Evolutionary conservation across 2,113 vertebrate genomes (phyloP), one percentile per base, ranked within the genome.

Genomic region (Malurus melanocephalus): DNA sequence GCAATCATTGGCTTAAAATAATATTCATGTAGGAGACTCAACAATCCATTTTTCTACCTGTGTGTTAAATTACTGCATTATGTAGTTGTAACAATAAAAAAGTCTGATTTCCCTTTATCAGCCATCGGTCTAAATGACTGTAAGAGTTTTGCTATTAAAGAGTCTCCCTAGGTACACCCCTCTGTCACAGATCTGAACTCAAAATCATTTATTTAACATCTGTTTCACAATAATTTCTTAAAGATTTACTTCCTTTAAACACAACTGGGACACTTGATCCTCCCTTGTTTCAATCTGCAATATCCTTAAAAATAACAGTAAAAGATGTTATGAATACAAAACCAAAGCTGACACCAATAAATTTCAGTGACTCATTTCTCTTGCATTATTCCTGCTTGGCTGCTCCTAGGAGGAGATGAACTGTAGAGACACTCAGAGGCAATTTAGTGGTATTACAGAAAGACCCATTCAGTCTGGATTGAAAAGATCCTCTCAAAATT

Each of bases 211-310:
- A 88, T 95, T 95, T 96, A 96, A 93, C 94, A 95, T 96, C 94
- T 95, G 95, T 94, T 95, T 64, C 64, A 78, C 93, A 90, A 95
- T 95, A 27, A 95, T 95, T 96, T 95, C 95, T 96, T 92, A 89
- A 95, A 95, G 95, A 97, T 97, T 97, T 96, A 96, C 95, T 95
- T 94, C 89, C 89, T 95, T 95, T 85, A 94, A 95, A 94, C 93
- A 94, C 93, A 94, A 88, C 91, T 72, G 80, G 82, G 95, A 96
- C 93, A 95, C 73, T 94, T 95, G 96, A 94, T 96, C 95, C 94
- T 93, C 92, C 89, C 91, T 93, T 96, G 96, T 97, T 96, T 96
- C 94, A 96, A 91, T 95, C 89, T 92, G 93, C 76, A 96, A 94
- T 94, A 95, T 89, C 92, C 89, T 95, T 95, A 93, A 95, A 97